Conservation (phyloP, 2,797 vertebrate species). For the Anabacerthia variegaticeps region DNA sequence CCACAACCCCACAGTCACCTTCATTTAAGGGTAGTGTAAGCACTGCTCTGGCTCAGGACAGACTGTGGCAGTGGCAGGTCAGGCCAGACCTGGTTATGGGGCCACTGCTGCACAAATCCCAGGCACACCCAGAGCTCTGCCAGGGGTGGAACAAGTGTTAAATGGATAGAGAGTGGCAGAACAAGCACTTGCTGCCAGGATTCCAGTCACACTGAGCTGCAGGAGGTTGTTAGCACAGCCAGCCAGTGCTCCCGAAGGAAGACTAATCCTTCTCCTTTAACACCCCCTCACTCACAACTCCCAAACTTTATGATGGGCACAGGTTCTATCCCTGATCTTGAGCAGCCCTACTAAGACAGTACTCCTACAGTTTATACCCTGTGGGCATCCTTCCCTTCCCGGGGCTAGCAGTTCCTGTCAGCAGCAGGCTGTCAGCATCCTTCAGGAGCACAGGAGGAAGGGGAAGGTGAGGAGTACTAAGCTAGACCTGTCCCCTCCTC, state of each 20-base stretch:
- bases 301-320: not conserved
- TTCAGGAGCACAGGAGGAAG: not conserved
- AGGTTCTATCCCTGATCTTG: not conserved
- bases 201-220: not conserved
- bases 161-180: not conserved
- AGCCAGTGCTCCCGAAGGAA: not conserved
- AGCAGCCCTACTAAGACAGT: not conserved
- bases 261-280: not conserved
- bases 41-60: not conserved
- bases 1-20: not conserved
- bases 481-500: not conserved
- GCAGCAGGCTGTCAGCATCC: not conserved
- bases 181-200: rapidly evolving
- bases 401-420: not conserved
- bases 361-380: not conserved
- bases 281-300: not conserved
- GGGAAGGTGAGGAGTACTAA: not conserved
- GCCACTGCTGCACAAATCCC: not conserved
- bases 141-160: not conserved
- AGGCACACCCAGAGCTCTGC: not conserved
- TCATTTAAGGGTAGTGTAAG: rapidly evolving
- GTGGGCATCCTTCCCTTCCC: not conserved
- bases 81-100: not conserved
- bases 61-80: not conserved
- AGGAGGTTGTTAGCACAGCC: not conserved